Conservation (phyloP, 2,888 invertebrate species). For the Cheilosia variabilis region DNA sequence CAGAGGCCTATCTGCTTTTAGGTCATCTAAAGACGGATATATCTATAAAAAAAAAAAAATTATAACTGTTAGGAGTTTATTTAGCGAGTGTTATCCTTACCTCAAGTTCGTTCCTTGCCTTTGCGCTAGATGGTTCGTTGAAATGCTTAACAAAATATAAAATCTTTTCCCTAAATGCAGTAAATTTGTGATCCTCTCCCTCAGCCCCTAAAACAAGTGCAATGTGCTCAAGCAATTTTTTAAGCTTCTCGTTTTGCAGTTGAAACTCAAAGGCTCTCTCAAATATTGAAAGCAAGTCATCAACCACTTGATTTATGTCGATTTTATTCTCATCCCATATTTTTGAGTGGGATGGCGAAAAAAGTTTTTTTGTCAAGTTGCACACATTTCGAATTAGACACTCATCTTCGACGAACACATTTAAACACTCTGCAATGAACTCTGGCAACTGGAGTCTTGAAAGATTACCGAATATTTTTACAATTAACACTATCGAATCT, state of each 20-base stretch:
- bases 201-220: conserved; percentile 23
- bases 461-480: conserved; percentile 77
- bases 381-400: conserved; percentile 77
- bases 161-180: conserved; percentile 26
- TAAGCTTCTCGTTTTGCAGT: conserved; percentile 79
- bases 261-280: conserved; percentile 45
- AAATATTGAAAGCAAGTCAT: conserved; percentile 49
- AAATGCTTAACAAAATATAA: conserved; percentile 19
- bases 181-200: conserved; percentile 25
- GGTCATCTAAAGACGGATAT: conserved; percentile 84
- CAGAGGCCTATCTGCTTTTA: conserved; percentile 80
- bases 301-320: conserved; percentile 41
- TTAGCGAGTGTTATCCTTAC: neutral
- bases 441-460: conserved; percentile 79
- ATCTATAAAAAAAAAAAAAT: conserved; percentile 80
- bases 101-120: conserved; percentile 28
- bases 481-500: conserved; percentile 78
- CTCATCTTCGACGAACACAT: conserved; percentile 76
- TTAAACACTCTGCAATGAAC: conserved; percentile 77
- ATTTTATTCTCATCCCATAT: conserved; percentile 59
- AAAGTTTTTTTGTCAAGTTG: conserved; percentile 76
- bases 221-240: conserved; percentile 70
- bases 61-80: too few relatives aligned
- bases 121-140: neutral
- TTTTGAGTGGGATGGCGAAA: conserved; percentile 57